Evolutionary conservation across 2,888 invertebrate species (phyloP).

Genomic region (Meandrusa payeni): DNA sequence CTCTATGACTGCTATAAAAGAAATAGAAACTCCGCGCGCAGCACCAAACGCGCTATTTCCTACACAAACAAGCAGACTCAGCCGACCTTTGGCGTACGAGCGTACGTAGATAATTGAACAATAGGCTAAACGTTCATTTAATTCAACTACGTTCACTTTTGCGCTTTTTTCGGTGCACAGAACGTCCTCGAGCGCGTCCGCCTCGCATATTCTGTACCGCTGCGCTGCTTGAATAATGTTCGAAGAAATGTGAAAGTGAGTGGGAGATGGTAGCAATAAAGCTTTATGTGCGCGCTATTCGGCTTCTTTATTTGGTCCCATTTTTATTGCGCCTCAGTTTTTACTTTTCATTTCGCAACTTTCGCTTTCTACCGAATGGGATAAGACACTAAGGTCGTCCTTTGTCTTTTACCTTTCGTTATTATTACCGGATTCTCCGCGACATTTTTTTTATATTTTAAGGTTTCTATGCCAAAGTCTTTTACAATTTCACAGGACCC

Average conservation of each 20-base stretch:
- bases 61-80: constrained; percentile 1
- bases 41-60: neutral
- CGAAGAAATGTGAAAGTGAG: constrained; percentile 62
- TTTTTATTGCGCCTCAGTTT: constrained; percentile 41
- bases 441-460: too few relatives aligned
- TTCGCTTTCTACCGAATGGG: constrained; percentile 33
- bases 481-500: too few relatives aligned
- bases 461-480: too few relatives aligned
- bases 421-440: neutral
- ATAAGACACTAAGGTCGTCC: constrained; percentile 33
- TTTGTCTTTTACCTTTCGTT: constrained; percentile 35
- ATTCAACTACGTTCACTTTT: constrained; percentile 48
- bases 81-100: constrained; percentile 38
- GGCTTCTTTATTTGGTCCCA: constrained; percentile 41
- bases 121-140: constrained; percentile 36
- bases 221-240: constrained; percentile 29
- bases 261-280: constrained; percentile 36
- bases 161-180: constrained; percentile 40
- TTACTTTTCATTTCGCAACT: constrained; percentile 29
- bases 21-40: too few relatives aligned
- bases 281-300: constrained; percentile 50
- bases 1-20: too few relatives aligned
- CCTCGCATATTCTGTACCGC: constrained; percentile 26
- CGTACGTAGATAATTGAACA: constrained; percentile 39
- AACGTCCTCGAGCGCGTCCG: constrained; percentile 54